Base-by-base conservation (phyloP, 2,888 invertebrate species). In the Acleris holmiana region DNA sequence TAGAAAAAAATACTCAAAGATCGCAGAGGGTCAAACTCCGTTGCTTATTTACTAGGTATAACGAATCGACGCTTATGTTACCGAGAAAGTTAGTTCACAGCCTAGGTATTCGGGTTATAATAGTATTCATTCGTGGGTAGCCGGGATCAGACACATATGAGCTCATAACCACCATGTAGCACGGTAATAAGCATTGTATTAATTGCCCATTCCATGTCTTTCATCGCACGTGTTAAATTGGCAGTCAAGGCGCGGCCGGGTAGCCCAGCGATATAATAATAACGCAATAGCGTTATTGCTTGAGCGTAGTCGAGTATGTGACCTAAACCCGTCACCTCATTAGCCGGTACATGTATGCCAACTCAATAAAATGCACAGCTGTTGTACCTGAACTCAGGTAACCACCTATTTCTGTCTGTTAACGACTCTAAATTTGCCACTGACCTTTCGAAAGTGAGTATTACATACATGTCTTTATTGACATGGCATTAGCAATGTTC, bases 311-410 rank as follows among this genome's bases (percentile, higher is more conserved):
- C 60, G 75, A 76, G 71, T 74, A 75, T 77, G 73, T 81, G 85
- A 85, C 84, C 84, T 79, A 82, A 83, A 80, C 78, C 76, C 67
- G 85, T 83, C 82, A 80, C 67, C 69, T 70, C 66, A 69, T 72
- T 74, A 69, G 69, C 65, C 61, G 67, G 66, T 65, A 69, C 50
- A 68, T 69, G 69, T 62, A 61, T 56, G 62, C 58, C 64, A 66
- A 63, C 49, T 35, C 59, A 59, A 51, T 59, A 47, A 67, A 46
- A 58, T 44, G 53, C 40, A 40, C 55, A 59, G 67, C 63, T 59
- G 58, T 58, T 47, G 44, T 67, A 56, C 53, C 41, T 64, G 51
- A 40, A 29, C 48, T 23, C 41, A 17, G n/a, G 17, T 17, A 13
- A 21, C 17, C 7, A 61, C 51, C 61, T 61, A 61, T 47, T 61